A percentile compares a stretch with the other conserved stretches of the same genome.
These are phyloP conservation scores for Eilema caniola DNA, from an alignment of 2,888 invertebrate genomes.

Conservation along the genomic window DNA sequence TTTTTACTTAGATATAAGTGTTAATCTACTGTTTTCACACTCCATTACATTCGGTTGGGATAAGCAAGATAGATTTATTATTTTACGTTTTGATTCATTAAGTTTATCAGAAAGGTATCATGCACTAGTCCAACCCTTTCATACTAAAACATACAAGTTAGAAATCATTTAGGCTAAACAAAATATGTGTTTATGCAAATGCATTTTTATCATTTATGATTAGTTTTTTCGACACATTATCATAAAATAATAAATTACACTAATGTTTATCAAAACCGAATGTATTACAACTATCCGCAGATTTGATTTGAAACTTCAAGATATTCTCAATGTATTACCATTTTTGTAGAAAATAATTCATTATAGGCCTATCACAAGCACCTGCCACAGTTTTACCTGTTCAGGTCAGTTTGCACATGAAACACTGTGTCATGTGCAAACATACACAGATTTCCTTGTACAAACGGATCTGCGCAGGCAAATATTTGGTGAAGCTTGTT, in stretches of 20 bases:
- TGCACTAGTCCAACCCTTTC: background rate
- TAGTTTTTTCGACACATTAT: background rate
- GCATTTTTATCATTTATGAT: background rate
- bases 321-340: background rate
- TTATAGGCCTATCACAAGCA: too few species aligned
- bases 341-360: background rate
- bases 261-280: conserved; percentile 29
- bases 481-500: too few species aligned
- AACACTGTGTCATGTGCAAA: too few species aligned
- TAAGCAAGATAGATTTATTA: conserved; percentile 12
- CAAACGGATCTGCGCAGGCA: too few species aligned
- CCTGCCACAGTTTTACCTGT: too few species aligned
- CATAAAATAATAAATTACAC: background rate
- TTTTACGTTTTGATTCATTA: background rate
- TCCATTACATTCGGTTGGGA: conserved; percentile 35
- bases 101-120: background rate
- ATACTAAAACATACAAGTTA: too few species aligned
- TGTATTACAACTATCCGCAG: conserved; percentile 10
- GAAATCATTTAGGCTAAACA: too few species aligned
- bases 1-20: conserved; percentile 60
- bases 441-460: too few species aligned
- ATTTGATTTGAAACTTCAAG: conserved; percentile 31
- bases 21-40: conserved; percentile 48
- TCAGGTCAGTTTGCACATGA: too few species aligned
- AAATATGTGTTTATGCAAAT: too few species aligned